A percentile compares a stretch with the other conserved stretches of the same genome.
phyloP scores from a whole-genome alignment of 2,797 vertebrate species.

The Alosa sapidissima region DNA sequence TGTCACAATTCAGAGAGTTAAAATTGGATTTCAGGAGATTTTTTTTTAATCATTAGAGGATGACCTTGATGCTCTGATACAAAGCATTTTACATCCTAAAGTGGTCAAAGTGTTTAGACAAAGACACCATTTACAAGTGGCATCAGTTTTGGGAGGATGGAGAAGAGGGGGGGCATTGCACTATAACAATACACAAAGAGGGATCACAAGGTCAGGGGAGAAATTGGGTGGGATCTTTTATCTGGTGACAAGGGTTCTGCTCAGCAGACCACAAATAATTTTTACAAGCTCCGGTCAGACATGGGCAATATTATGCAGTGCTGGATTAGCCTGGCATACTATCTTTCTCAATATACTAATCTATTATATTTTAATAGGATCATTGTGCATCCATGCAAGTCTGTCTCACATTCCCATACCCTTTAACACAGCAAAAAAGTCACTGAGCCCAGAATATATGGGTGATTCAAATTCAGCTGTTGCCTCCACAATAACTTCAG shows the following conservation, averaged over 20 bases:
- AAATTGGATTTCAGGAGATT: neutral
- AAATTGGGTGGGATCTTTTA: slow-evolving; percentile 5
- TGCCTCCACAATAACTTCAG: neutral
- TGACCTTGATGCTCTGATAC: neutral
- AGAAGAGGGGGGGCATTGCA: slow-evolving; percentile 30
- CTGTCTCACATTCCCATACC: neutral
- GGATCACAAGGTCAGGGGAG: slow-evolving; percentile 27
- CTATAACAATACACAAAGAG: slow-evolving; percentile 49
- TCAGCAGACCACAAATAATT: neutral
- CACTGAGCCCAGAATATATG: neutral
- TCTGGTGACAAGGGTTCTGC: neutral
- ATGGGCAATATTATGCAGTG: neutral
- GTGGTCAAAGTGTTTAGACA: slow-evolving; percentile 36
- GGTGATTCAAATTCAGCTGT: neutral
- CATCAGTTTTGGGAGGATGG: slow-evolving; percentile 19
- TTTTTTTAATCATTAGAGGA: neutral
- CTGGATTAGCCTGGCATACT: neutral
- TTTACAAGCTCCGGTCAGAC: neutral
- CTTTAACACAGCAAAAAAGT: neutral
- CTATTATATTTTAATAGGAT: neutral
- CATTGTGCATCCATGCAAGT: neutral
- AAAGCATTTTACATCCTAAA: slow-evolving; percentile 23
- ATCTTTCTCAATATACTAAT: neutral
- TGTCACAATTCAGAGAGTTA: neutral
- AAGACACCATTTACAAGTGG: slow-evolving; percentile 36